These are phyloP conservation scores for Meandrusa payeni DNA, from an alignment of 2,888 invertebrate genomes.

Conservation along the genomic window DNA sequence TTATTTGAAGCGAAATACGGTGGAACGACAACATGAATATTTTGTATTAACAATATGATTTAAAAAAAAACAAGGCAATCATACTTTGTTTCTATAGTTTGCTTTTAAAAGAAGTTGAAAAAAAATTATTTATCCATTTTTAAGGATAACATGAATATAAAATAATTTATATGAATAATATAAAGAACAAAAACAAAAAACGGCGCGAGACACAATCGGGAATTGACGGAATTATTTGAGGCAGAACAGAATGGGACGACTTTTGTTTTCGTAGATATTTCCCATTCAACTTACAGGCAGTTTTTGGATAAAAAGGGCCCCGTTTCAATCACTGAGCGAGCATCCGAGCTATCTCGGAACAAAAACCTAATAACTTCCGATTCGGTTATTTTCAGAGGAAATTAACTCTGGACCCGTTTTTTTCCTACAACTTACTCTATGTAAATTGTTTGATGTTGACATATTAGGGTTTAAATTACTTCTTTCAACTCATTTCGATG, in stretches of 20 bases:
- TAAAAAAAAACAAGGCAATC: no score
- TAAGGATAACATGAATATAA: no score
- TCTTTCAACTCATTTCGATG: background rate
- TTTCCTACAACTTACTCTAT: background rate
- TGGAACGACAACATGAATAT: no score
- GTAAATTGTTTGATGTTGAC: background rate
- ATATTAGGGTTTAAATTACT: background rate
- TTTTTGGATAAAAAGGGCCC: constrained; percentile 6
- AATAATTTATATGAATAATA: background rate
- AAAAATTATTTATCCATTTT: no score
- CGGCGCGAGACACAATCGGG: background rate
- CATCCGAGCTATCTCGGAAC: constrained; percentile 1
- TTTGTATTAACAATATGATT: no score
- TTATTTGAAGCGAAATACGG: no score
- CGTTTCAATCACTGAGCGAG: constrained; percentile 13
- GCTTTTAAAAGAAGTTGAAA: no score
- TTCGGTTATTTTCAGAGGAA: constrained; percentile 15
- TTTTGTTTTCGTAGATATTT: constrained; percentile 5
- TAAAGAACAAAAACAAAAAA: background rate
- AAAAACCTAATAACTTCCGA: constrained; percentile 11
- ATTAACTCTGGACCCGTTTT: constrained; percentile 7
- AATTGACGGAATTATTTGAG: constrained; percentile 6
- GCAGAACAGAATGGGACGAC: background rate
- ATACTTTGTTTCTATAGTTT: no score
- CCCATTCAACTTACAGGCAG: background rate